Evolutionary conservation across 2,888 invertebrate genomes (phyloP).

Genomic region (Flexamia atlantica): DNA sequence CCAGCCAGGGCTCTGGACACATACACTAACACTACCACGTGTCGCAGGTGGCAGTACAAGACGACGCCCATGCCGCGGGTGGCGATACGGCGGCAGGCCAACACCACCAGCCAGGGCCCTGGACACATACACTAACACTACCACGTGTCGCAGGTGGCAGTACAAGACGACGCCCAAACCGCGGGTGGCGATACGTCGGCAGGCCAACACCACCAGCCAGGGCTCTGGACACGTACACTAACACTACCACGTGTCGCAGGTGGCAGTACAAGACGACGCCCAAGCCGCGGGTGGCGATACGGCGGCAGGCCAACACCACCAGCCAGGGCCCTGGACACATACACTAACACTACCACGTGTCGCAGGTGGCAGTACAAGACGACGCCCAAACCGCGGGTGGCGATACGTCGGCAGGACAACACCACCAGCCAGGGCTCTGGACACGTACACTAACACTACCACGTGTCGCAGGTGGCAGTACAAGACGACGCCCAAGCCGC

Average conservation of each 20-base stretch:
- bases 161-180: slow-evolving; percentile 94
- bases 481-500: slow-evolving; percentile 92
- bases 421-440: neutral
- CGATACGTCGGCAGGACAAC: slow-evolving; percentile 82
- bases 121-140: no score
- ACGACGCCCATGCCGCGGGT: slow-evolving; percentile 93
- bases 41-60: slow-evolving; percentile 94
- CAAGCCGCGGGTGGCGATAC: slow-evolving; percentile 89
- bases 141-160: slow-evolving; percentile 94
- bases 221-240: no score
- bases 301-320: slow-evolving; percentile 77
- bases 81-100: slow-evolving; percentile 83
- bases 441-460: no score
- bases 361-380: slow-evolving; percentile 95
- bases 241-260: no score
- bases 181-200: slow-evolving; percentile 84
- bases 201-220: slow-evolving; percentile 61
- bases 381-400: slow-evolving; percentile 90
- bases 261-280: slow-evolving; percentile 96
- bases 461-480: slow-evolving; percentile 94
- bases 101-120: neutral
- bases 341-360: no score
- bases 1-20: neutral
- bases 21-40: no score
- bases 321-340: no score